Base-by-base conservation (phyloP, 2,888 invertebrate genomes). In the Geophilus truncorum region DNA sequence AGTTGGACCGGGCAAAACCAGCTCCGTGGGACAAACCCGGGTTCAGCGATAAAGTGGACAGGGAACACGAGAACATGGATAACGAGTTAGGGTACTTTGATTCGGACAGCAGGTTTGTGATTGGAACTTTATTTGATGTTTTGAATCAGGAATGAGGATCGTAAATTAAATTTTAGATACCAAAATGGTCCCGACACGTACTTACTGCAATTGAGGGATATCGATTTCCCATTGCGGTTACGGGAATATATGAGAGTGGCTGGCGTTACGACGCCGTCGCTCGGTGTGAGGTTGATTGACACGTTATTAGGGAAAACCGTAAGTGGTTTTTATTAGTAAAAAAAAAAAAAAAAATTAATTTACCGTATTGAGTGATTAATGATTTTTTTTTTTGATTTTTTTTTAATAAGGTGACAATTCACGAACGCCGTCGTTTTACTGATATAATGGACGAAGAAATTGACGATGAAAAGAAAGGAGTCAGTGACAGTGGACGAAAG, bases 131-230 rank as follows among this genome's bases (percentile, higher is more conserved):
- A 32, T 23, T 1, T 77, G 18, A 32, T 2, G 15, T 34, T 34
- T n/a, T 30, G 28, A 21, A 75, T 5, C 2, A 9, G 2, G 2
- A 1, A 6, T 75, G 1, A n/a, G 23, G 7, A 32, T 15, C 7
- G 18, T 21, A n/a, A 21, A 10, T 87, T 78, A n/a, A n/a, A 34
- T 30, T 77, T 10, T 85, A 95, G 96, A 86, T 97, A 97, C 88
- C 96, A 97, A 89, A 93, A 95, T 87, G 98, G 98, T 0, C 97
- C 97, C 0, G 98, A 98, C 87, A 97, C 98, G 0, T 97, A 98
- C 87, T 89, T 98, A 7, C 90, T 98, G 70, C 98, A 98, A 86
- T 90, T 97, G 21, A 91, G 96, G 80, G 98, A 98, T 88, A 94
- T 96, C 0, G 93, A 93, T 87, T 97, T 98, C 90, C 97, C 98